Conservation (phyloP, 2,888 invertebrate species). For the Lomographa bimaculata region DNA sequence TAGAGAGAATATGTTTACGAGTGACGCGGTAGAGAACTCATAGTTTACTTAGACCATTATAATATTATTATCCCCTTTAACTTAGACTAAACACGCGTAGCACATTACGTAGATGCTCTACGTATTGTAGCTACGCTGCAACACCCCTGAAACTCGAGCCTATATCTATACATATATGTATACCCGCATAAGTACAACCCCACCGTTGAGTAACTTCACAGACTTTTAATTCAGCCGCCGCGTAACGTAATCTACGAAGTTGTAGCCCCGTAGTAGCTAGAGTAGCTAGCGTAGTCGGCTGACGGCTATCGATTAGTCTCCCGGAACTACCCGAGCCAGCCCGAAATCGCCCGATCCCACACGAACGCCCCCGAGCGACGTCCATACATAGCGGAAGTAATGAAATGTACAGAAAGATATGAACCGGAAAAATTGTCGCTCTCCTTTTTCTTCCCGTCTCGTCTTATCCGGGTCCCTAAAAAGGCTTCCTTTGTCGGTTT, state of each 20-base stretch:
- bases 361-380: constrained; percentile 57
- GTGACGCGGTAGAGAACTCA: too few species aligned
- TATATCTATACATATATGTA: too few species aligned
- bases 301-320: constrained; percentile 74
- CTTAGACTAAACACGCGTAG: too few species aligned
- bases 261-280: constrained; percentile 63
- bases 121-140: background rate
- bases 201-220: constrained; percentile 49
- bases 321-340: constrained; percentile 53
- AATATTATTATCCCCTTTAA: too few species aligned
- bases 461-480: constrained; percentile 65
- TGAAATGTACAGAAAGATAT: constrained; percentile 81
- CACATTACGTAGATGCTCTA: too few species aligned
- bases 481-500: constrained; percentile 65
- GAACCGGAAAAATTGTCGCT: constrained; percentile 81
- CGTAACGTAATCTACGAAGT: constrained; percentile 69
- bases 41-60: too few species aligned
- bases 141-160: too few species aligned
- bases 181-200: constrained; percentile 39
- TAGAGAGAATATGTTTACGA: too few species aligned
- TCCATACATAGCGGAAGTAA: constrained; percentile 80
- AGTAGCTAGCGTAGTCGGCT: constrained; percentile 60
- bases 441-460: constrained; percentile 72
- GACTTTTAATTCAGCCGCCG: constrained; percentile 50
- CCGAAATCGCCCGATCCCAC: constrained; percentile 52